A percentile compares a stretch with the other conserved stretches of the same genome.
Conservation (phyloP, 2,888 invertebrate genomes). For the Drosophila paranaensis region DNA sequence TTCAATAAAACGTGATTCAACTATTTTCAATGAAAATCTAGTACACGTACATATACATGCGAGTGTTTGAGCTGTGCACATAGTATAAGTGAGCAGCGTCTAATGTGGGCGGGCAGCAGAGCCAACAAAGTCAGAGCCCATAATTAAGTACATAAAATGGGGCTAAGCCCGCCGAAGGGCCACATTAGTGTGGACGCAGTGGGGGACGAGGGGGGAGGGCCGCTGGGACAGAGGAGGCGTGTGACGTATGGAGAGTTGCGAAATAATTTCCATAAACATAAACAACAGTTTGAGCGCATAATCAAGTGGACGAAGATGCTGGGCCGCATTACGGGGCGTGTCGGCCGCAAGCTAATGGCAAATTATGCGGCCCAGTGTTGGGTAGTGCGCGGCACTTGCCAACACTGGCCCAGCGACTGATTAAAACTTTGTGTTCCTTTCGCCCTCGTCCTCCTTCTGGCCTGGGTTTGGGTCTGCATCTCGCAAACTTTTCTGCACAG, state of each 20-base stretch:
- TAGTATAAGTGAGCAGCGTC: constrained; percentile 6
- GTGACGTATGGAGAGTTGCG: constrained; percentile 13
- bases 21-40: background rate
- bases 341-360: constrained; percentile 60
- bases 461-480: background rate
- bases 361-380: constrained; percentile 58
- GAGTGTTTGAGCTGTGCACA: background rate
- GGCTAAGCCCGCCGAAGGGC: constrained; percentile 55
- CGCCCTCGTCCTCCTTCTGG: background rate
- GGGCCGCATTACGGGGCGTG: constrained; percentile 4
- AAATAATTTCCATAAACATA: constrained; percentile 72
- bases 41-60: background rate
- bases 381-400: background rate
- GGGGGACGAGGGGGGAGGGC: background rate
- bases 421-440: constrained; percentile 21
- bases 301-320: constrained; percentile 43
- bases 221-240: background rate
- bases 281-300: constrained; percentile 68
- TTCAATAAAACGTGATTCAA: too few species aligned
- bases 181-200: constrained; percentile 8
- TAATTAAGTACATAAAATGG: constrained; percentile 63
- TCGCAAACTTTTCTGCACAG: constrained; percentile 20
- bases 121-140: constrained; percentile 33
- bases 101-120: constrained; percentile 23
- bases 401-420: constrained; percentile 26